Percentiles rank a stretch among this genome's conserved stretches.
phyloP scores from a whole-genome alignment of 2,888 invertebrate species.

The Dasypolia templi region DNA sequence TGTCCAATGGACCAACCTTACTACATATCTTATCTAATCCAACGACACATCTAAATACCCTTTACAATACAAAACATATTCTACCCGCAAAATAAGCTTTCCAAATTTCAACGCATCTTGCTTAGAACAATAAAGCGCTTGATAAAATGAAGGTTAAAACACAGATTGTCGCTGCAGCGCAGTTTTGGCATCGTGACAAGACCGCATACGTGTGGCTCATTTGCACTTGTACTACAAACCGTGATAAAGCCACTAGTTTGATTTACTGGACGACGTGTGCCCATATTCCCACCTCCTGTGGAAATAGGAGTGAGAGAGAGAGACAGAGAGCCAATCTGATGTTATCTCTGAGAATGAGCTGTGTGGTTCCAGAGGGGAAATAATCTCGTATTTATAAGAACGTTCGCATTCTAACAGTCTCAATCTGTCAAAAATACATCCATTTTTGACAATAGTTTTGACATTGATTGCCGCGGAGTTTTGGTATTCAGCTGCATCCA shows the following conservation, averaged over 20 bases:
- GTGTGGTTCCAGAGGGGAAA: background rate
- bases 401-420: no score
- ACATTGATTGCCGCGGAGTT: no score
- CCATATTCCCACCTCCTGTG: background rate
- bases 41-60: slow-evolving; percentile 1
- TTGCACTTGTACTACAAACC: slow-evolving; percentile 50
- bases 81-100: slow-evolving; percentile 27
- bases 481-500: no score
- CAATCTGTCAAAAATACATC: no score
- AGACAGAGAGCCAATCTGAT: background rate
- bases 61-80: slow-evolving; percentile 19
- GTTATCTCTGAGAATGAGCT: background rate
- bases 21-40: slow-evolving; percentile 5
- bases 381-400: no score
- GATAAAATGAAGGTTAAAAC: slow-evolving; percentile 49
- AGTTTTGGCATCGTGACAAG: slow-evolving; percentile 60
- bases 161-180: slow-evolving; percentile 47
- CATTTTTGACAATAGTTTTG: no score
- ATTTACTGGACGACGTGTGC: slow-evolving; percentile 33
- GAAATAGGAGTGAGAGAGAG: background rate
- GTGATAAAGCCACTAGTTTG: slow-evolving; percentile 50
- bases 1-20: background rate
- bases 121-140: slow-evolving; percentile 51
- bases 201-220: slow-evolving; percentile 34
- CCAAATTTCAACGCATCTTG: slow-evolving; percentile 27